These are phyloP conservation scores for Circaetus cinerascens DNA, from an alignment of 2,113 vertebrate genomes.

Conservation along the genomic window DNA sequence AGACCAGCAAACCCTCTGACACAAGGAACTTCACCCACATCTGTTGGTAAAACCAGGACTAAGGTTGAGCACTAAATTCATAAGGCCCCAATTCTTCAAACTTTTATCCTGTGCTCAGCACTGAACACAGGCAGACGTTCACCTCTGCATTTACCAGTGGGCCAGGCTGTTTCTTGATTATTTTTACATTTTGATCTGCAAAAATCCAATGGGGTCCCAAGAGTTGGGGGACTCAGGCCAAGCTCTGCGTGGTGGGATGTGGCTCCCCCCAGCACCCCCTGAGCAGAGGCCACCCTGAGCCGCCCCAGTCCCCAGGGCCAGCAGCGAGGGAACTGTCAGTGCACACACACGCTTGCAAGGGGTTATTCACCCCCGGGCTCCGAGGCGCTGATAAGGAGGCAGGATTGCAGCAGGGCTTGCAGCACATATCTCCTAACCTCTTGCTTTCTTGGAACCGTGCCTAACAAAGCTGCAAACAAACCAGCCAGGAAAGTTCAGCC, in stretches of 20 bases:
- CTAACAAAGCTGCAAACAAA: neutral
- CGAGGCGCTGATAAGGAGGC: neutral
- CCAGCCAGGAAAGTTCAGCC: neutral
- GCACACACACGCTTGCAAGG: accelerated
- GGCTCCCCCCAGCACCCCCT: neutral
- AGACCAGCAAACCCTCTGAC: neutral
- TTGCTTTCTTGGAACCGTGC: neutral
- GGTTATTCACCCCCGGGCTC: neutral
- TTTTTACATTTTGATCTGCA: neutral
- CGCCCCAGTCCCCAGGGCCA: accelerated
- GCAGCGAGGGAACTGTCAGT: accelerated
- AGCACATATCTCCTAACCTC: slow-evolving; percentile 7
- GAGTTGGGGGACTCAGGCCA: neutral
- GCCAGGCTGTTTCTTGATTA: neutral
- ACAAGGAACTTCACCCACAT: accelerated
- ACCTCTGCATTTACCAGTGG: accelerated
- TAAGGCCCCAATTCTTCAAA: neutral
- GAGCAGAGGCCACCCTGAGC: neutral
- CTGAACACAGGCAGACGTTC: accelerated
- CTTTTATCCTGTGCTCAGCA: accelerated
- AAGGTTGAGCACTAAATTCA: neutral
- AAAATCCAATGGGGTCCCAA: neutral
- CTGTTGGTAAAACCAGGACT: neutral
- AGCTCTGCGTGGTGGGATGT: neutral
- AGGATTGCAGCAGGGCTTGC: neutral